These are phyloP conservation scores for Dallia pectoralis DNA, from an alignment of 2,797 vertebrate species.

Conservation along the genomic window DNA sequence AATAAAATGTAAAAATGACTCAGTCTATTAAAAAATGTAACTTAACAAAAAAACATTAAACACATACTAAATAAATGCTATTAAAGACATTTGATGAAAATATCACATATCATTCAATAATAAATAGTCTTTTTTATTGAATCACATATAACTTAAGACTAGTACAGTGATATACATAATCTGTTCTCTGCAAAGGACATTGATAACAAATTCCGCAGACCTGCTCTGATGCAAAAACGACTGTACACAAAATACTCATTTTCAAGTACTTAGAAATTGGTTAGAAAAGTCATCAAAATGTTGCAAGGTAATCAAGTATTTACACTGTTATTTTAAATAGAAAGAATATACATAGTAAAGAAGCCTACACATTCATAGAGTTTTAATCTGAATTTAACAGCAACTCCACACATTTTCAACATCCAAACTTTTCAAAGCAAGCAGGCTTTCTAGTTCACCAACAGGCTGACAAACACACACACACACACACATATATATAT, in stretches of 20 bases:
- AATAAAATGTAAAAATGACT: conserved; percentile 40
- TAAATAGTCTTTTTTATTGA: conserved; percentile 99
- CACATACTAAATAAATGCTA: neutral
- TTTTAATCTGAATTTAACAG: conserved; percentile 76
- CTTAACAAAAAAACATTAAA: neutral
- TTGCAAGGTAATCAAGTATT: conserved; percentile 89
- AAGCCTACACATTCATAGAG: conserved; percentile 85
- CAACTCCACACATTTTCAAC: conserved; percentile 71
- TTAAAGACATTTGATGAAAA: conserved; percentile 16
- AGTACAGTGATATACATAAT: conserved; percentile 93
- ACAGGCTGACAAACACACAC: conserved; percentile 56
- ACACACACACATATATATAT: too few species aligned
- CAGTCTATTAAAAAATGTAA: neutral
- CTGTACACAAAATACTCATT: conserved; percentile 94
- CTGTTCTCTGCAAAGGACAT: conserved; percentile 79
- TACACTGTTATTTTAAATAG: conserved; percentile 96
- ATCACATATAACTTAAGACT: conserved; percentile 99
- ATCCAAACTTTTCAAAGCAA: conserved; percentile 67
- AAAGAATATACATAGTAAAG: conserved; percentile 89
- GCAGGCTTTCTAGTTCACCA: conserved; percentile 65
- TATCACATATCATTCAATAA: conserved; percentile 66
- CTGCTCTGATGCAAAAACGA: conserved; percentile 78
- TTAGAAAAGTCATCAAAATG: conserved; percentile 96
- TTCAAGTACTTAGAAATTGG: conserved; percentile 95
- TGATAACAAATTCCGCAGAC: conserved; percentile 80